Evolutionary conservation across 2,888 invertebrate species (phyloP), one percentile per base, ranked within the genome.

Genomic region (Sabellastarte sp.): DNA sequence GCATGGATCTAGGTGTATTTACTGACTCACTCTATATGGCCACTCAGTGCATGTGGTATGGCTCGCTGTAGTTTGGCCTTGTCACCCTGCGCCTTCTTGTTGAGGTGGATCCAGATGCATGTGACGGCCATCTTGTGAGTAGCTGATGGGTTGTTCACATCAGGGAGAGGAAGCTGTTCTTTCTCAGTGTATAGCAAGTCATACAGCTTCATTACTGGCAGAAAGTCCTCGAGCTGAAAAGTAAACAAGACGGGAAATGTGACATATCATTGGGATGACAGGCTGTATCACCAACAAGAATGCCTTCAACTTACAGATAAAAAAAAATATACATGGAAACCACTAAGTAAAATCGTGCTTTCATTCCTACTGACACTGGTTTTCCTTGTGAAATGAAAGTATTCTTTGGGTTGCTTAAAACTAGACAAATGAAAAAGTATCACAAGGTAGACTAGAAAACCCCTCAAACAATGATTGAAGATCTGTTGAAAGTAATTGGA

Each of bases 101-200:
- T 95, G 66, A 97, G 87, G 85, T 96, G 95, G 82, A 96, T 93
- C 95, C 96, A 97, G 80, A 97, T 95, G 77, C 95, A 95, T 15
- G 94, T 93, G 68, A 93, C 91, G 0, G 97, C 95, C 91, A 96
- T 92, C 82, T 92, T 91, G 80, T 92, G 90, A 15, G 93, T 93
- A 76, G 92, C 93, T 64, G 91, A 89, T 0, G 95, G 90, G 77
- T 92, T 91, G 57, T 89, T 91, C 72, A 90, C 91, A 83, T 96
- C 95, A 0, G 96, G 96, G 15, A 95, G 90, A 0, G 92, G 90
- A 31, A 96, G 82, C 0, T 93, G 90, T 73, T 95, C 94, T 58
- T 91, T 82, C 79, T 96, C 96, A 0, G 93, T 93, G 82, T 96
- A 98, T 2, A 98, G 86, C 32, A 95, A 86, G 83, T 96, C 95